Evolutionary conservation across 2,888 invertebrate genomes (phyloP), one percentile per base, ranked within the genome.

Genomic region (Caenorhabditis zanzibari): DNA sequence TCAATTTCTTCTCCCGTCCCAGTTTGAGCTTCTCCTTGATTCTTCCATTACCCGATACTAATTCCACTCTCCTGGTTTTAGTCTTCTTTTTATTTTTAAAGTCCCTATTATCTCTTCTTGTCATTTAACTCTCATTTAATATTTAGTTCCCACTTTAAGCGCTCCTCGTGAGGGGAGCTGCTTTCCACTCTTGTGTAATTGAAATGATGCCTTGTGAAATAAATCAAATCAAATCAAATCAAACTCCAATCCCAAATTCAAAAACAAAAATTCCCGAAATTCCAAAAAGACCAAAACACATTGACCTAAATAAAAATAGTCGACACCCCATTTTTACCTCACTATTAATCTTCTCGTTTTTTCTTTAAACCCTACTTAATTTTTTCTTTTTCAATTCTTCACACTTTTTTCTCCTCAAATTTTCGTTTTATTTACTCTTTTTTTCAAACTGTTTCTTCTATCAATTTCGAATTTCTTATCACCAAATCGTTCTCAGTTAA

Each of bases 401-500:
- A 19, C 47, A 14, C 47, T 19, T 47, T 47, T 47, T 10, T 19
- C 12, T 16, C 44, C 10, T 19, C 47, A 19, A 47, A 19, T 47
- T 19, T 47, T 47, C 19, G n/a, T 19, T 19, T 6, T 47, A 47
- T 47, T 47, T 47, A 47, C 47, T 47, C 19, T 47, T 47, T 47
- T 47, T 47, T 47, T 47, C 47, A 47, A 47, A 47, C 47, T 47
- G 47, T 47, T 47, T 61, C 35, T 61, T 14, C 10, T 24, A 9
- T 61, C 38, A 61, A 47, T 19, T 47, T 61, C 61, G n/a, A 41
- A 5, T 24, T 59, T 35, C n/a, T 59, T 47, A 47, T 47, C 47
- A 26, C 26, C 1, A 6, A n/a, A 7, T 56, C 56, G 14, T 58
- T n/a, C 16, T 16, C 24, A 28, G 22, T 41, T 68, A 26, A 52